phyloP scores from a whole-genome alignment of 2,888 invertebrate species.

The Watsonalla binaria region DNA sequence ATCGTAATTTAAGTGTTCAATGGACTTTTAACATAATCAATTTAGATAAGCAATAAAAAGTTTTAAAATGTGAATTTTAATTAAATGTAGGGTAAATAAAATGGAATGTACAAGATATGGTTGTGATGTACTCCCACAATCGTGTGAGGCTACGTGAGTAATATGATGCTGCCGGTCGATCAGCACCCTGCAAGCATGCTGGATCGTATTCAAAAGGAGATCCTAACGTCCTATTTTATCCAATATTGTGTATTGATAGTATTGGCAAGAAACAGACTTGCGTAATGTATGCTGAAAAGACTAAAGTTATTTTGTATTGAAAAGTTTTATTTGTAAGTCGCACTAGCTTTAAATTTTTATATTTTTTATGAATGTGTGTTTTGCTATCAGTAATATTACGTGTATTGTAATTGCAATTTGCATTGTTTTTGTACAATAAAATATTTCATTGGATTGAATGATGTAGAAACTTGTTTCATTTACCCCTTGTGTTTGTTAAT shows the following conservation, averaged over 20 bases:
- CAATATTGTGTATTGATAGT: not conserved
- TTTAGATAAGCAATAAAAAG: slow-evolving; percentile 11
- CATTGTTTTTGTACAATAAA: slow-evolving; percentile 27
- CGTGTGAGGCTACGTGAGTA: slow-evolving; percentile 20
- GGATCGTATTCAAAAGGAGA: not conserved
- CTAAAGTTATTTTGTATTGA: not conserved
- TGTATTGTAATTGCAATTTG: slow-evolving; percentile 13
- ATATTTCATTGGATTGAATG: slow-evolving; percentile 6
- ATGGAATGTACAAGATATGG: slow-evolving; percentile 30
- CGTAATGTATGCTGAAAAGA: not conserved
- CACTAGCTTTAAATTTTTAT: slow-evolving; percentile 59
- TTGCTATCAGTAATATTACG: slow-evolving; percentile 27
- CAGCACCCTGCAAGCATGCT: not conserved
- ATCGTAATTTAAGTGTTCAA: not conserved
- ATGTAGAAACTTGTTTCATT: not conserved
- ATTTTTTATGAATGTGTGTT: slow-evolving; percentile 17
- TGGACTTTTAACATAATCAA: not conserved
- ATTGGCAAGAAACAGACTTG: not conserved
- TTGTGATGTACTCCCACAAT: slow-evolving; percentile 35
- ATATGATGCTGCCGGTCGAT: not conserved
- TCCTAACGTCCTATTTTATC: no score
- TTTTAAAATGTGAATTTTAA: slow-evolving; percentile 10
- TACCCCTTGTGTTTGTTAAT: slow-evolving; percentile 1
- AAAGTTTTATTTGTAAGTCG: slow-evolving; percentile 35
- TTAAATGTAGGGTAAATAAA: slow-evolving; percentile 8